Conservation (phyloP, 2,888 invertebrate species). For the Rhamphomyia laevipes region DNA sequence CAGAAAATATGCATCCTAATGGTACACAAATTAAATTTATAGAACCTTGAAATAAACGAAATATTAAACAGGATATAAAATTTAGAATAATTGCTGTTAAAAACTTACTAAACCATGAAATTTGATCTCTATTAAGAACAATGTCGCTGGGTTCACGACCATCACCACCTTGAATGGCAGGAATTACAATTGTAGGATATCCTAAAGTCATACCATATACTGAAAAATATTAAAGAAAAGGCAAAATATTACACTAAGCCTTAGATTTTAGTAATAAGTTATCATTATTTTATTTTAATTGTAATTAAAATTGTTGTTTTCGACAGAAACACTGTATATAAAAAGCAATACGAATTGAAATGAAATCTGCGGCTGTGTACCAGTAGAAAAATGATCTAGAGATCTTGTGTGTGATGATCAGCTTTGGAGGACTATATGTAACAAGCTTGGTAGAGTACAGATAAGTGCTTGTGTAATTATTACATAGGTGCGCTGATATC, state of each 20-base stretch:
- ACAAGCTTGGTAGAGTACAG: too few species aligned
- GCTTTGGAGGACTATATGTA: too few species aligned
- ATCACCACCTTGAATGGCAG: constrained; percentile 49
- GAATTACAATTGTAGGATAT: constrained; percentile 69
- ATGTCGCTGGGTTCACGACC: constrained; percentile 37
- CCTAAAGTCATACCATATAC: constrained; percentile 72
- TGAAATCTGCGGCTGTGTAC: too few species aligned
- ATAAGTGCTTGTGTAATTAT: too few species aligned
- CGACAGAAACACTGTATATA: too few species aligned
- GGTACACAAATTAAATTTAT: constrained; percentile 71
- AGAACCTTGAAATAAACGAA: constrained; percentile 48
- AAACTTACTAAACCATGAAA: constrained; percentile 62
- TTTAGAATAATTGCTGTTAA: neutral
- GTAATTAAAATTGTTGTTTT: neutral
- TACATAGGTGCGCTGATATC: too few species aligned
- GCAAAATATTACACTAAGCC: too few species aligned
- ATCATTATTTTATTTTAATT: neutral
- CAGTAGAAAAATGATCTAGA: too few species aligned
- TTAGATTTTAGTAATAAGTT: too few species aligned
- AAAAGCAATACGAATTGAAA: too few species aligned
- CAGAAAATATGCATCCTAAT: constrained; percentile 63
- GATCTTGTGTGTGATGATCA: too few species aligned
- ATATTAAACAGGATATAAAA: neutral
- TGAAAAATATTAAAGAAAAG: constrained; percentile 19
- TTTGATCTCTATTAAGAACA: constrained; percentile 47